Base-by-base conservation (phyloP, 1,140 invertebrate species). In the Bicyclus anynana region DNA sequence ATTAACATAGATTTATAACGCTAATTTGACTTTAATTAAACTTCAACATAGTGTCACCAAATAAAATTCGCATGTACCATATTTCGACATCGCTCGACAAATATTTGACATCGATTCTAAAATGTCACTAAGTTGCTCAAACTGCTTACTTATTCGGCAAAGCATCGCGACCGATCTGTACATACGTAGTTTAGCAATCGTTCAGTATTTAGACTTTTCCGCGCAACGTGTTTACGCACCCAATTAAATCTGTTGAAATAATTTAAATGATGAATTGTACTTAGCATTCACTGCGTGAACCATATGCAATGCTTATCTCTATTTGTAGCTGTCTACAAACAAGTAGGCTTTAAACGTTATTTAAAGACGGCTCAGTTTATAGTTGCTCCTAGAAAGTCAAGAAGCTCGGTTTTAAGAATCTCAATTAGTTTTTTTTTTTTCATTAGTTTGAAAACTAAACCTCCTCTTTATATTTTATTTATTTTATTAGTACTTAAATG, bases 61-160 rank as follows among this genome's bases (percentile, higher is more conserved):
- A 33, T 33, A 12, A 33, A 33, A 12, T 12, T 12, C 10, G 29
- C n/a, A 16, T 5, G 13, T 20, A 49, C 51, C 40, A 4, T 63
- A 63, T 66, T 66, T 49, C 55, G 53, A 62, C 48, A 69, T 59
- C 59, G 13, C 44, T 57, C 62, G 37, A 20, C 9, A 69, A 59
- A 59, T 53, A 57, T 53, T 47, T 70, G 48, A 69, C 68, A 72
- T 68, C 62, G 49, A 68, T 75, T 51, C 53, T 62, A 65, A 67
- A 63, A 68, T 65, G 59, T 67, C 56, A 62, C 53, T 69, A 23
- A 59, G 55, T 74, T 74, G 65, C 71, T 51, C 50, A 72, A 77
- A 65, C 69, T 69, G 59, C 74, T 77, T 77, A 71, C 74, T 70
- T 74, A 76, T 76, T 76, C 69, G 67, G 62, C 18, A 52, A 52